Evolutionary conservation across 35 echinoderm and acorn worm genomes (phyloP), one percentile per base, ranked within the genome.

Genomic region (Ophioderma brevispina): DNA sequence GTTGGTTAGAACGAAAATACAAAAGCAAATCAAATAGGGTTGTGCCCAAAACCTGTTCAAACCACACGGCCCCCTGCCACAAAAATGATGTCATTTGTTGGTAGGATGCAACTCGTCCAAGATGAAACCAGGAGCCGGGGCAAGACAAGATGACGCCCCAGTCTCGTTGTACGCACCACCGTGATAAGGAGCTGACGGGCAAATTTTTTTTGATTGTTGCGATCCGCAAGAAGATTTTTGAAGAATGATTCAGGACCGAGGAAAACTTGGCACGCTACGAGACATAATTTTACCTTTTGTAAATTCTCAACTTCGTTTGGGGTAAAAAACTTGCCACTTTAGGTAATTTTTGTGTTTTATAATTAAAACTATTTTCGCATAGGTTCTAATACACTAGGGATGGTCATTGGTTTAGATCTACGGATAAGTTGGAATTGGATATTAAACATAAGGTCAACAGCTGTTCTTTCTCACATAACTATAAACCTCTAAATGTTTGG

Each of bases 41-140:
- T 18, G 93, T 91, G 15, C 97, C 97, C 40, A 99, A 81, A 43
- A 76, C 63, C 32, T 80, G 80, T 80, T 99, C 97, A 99, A 55
- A 35, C 76, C 40, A 19, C 85, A 77, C n/a, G n/a, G n/a, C n/a
- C 13, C 97, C 97, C 41, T 99, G 95, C 97, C 97, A 99, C 0
- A 99, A 41, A 32, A 99, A 99, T 3, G 97, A 99, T 18, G 82
- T 85, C 97, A 99, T 99, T 55, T 99, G 95, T 88, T 84, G 95
- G 40, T 99, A 99, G 17, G 87, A 78, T 99, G 97, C 91, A 87
- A 95, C 40, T 99, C 97, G 56, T 95, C 93, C 23, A 93, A 63
- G n/a, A 42, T 99, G 97, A 38, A 99, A 99, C 97, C 97, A 99
- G 19, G 93, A 1, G 97, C 97, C n/a, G n/a, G n/a, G n/a, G n/a